Conservation (phyloP, 2,797 vertebrate genomes). For the Gadopsis bispinosus region DNA sequence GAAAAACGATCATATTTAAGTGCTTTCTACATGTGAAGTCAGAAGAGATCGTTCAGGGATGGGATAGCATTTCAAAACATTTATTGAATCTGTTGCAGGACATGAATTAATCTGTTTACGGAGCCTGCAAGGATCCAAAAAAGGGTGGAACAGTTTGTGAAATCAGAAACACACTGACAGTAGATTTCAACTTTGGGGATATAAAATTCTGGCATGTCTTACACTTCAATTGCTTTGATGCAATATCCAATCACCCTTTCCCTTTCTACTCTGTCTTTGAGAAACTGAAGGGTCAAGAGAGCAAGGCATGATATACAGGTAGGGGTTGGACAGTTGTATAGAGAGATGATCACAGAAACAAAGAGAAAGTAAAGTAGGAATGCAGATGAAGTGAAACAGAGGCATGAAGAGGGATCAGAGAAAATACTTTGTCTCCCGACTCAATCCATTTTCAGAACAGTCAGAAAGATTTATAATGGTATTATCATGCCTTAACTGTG, state of each 20-base stretch:
- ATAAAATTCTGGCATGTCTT: constrained; percentile 24
- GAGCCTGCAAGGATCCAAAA: constrained; percentile 30
- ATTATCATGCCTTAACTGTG: neutral
- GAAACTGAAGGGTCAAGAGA: constrained; percentile 32
- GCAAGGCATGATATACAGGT: constrained; percentile 23
- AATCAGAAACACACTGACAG: constrained; percentile 57
- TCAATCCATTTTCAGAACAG: neutral
- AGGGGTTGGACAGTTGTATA: constrained; percentile 22
- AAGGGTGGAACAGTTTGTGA: neutral
- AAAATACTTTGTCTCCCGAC: neutral
- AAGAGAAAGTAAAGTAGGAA: constrained; percentile 1
- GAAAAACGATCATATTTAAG: constrained; percentile 4
- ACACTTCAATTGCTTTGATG: constrained; percentile 44
- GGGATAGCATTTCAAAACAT: constrained; percentile 53
- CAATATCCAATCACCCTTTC: constrained; percentile 41
- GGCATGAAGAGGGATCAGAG: neutral
- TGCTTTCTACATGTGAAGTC: constrained; percentile 30
- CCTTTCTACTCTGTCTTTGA: constrained; percentile 27
- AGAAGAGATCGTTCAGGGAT: constrained; percentile 11
- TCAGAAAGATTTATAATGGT: neutral
- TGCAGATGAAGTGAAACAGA: neutral
- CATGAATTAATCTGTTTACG: constrained; percentile 34
- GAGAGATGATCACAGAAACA: constrained; percentile 12
- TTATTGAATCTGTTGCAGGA: constrained; percentile 47
- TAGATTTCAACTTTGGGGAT: constrained; percentile 33